Base-by-base conservation (phyloP, 2,113 vertebrate species). In the Ctenomys sociabilis region DNA sequence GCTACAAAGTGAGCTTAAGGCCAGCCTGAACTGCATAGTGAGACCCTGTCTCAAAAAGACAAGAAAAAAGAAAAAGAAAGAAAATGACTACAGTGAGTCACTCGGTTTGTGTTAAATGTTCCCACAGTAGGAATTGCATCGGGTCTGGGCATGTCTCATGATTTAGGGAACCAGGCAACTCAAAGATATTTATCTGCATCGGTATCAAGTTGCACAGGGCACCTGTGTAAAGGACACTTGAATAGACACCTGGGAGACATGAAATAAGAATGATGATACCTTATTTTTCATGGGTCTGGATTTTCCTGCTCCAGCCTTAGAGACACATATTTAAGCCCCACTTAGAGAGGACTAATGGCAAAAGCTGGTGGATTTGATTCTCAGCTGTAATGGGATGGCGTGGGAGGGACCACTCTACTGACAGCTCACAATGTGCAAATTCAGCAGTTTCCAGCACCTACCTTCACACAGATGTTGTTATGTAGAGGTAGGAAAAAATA, bases 111-210 rank as follows among this genome's bases (percentile, higher is more conserved):
- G 43, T 75, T 92, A 49, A 85, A 66, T 95, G 43, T 90, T 96
- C 88, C 91, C 77, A n/a, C 81, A 81, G 64, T n/a, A 90, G 73
- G 21, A 94, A 95, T 90, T 94, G 57, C 84, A 85, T 88, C 70
- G 52, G 40, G 40, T 85, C 91, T 95, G 57, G 72, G 49, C 63
- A 90, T 77, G 64, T 64, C 82, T 95, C 81, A 80, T 89, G 90
- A 96, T 61, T 85, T 90, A 14, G 61, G 95, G 32, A 59, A 77
- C 49, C 54, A 90, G 85, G 32, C 75, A 84, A 90, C 93, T 88
- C 88, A 88, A 85, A 95, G 72, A 30, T 70, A 30, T 85, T 72
- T 96, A 94, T 95, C 90, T 96, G 88, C 72, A 95, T 94, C 61
- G 72, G 59, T 94, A 92, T 95, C 91, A 85, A 75, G 90, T 92